Base-by-base conservation (phyloP, 2,113 vertebrate species). In the Orientallactaga bullata region DNA sequence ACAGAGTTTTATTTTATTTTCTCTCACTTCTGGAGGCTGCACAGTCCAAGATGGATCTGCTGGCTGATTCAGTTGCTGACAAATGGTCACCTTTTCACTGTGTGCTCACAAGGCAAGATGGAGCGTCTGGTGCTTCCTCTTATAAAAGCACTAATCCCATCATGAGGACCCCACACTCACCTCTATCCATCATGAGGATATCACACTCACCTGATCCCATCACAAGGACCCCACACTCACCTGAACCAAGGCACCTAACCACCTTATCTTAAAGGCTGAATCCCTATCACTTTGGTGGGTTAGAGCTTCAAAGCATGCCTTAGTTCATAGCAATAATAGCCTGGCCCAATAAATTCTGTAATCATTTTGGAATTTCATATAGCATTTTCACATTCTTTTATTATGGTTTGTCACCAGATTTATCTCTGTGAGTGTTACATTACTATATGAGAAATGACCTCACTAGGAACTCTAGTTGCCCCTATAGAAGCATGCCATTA, bases 361-460 rank as follows among this genome's bases (percentile, higher is more conserved):
- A 69, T 55, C n/a, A 93, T 66, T 68, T 85, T 6, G 37, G 21
- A 58, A 86, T 89, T 72, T 76, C n/a, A 83, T 26, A 85, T 71
- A 77, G 21, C 35, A 77, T 88, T 26, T 72, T 88, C 20, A 10
- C 66, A 21, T 1, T 15, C 5, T 72, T 47, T 77, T 26, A 39
- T 5, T 68, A 65, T 23, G 15, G 7, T 61, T 66, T 6, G 2
- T 47, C 20, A 32, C 21, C 1, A 89, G n/a, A 4, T 86, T 83
- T 82, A 79, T 61, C n/a, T 91, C 30, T 7, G 13, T 47, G 71
- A 61, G 23, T 66, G 12, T 51, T 74, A 47, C 3, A 15, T 63
- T 21, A 37, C 23, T 69, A 4, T 73, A 71, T 23, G 30, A 26
- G 85, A 63, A 81, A 66, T 76, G 61, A 55, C 32, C 7, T 65